A percentile compares a stretch with the other conserved stretches of the same genome.
These are phyloP conservation scores for Zaprionus camerounensis DNA, from an alignment of 1,140 invertebrate genomes.

Conservation along the genomic window DNA sequence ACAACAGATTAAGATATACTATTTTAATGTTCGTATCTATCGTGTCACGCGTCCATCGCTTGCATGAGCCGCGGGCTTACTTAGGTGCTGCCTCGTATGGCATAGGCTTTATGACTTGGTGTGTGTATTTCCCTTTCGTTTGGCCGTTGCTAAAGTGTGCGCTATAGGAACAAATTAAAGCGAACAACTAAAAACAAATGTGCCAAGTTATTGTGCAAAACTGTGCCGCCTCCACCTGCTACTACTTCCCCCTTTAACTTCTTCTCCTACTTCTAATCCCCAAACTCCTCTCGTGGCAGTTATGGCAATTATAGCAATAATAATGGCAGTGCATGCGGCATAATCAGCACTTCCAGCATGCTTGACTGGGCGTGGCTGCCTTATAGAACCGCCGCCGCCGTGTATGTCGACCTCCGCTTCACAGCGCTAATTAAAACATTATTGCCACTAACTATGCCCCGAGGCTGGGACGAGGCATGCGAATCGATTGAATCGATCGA, in stretches of 20 bases:
- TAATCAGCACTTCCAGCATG: slow-evolving; percentile 16
- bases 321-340: background rate
- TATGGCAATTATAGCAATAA: slow-evolving; percentile 29
- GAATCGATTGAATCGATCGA: slow-evolving; percentile 40
- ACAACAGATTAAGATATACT: background rate
- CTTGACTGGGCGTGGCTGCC: slow-evolving; percentile 29
- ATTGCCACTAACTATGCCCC: slow-evolving; percentile 56
- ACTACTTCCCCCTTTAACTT: background rate
- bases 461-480: slow-evolving; percentile 40
- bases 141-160: background rate
- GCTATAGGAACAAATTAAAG: slow-evolving; percentile 31
- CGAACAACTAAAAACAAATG: slow-evolving; percentile 12
- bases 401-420: slow-evolving; percentile 19
- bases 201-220: slow-evolving; percentile 35
- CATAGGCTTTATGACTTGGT: background rate
- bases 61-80: background rate
- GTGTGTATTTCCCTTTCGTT: slow-evolving; percentile 30
- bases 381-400: slow-evolving; percentile 19
- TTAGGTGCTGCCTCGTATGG: background rate
- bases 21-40: background rate
- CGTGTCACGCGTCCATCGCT: slow-evolving; percentile 32
- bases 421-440: slow-evolving; percentile 62
- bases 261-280: background rate
- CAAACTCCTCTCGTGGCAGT: background rate
- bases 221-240: slow-evolving; percentile 12